phyloP scores from a whole-genome alignment of 2,113 vertebrate species.

The Monopterus albus region DNA sequence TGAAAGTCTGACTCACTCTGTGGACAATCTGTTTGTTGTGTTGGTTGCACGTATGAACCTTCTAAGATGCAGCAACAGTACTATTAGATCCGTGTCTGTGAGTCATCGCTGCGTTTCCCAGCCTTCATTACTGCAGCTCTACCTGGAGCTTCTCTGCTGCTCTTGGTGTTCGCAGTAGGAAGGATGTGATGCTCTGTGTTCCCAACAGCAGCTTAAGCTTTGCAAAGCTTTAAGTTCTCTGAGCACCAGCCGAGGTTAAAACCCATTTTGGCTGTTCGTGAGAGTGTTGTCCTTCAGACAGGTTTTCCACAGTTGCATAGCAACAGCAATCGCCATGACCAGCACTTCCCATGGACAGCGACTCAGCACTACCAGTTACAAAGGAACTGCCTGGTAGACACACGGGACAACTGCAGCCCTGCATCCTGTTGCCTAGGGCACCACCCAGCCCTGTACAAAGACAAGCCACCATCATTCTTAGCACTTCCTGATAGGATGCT shows the following conservation, averaged over 20 bases:
- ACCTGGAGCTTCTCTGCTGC: background rate
- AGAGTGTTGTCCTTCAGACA: constrained; percentile 45
- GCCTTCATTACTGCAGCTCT: constrained; percentile 25
- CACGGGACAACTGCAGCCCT: constrained; percentile 27
- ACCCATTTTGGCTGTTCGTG: constrained; percentile 36
- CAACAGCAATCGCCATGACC: constrained; percentile 45
- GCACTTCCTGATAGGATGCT: constrained; percentile 42
- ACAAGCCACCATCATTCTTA: background rate
- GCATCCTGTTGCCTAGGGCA: constrained; percentile 17
- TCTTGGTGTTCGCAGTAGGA: constrained; percentile 6
- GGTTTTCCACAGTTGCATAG: constrained; percentile 60
- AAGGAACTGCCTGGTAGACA: background rate
- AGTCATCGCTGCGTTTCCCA: constrained; percentile 60
- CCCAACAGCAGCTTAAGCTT: constrained; percentile 13
- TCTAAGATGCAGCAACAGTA: constrained; percentile 25
- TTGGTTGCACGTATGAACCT: constrained; percentile 10
- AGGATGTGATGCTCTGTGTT: background rate
- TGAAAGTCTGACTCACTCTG: constrained; percentile 48
- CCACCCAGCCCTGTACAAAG: background rate
- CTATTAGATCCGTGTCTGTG: constrained; percentile 46
- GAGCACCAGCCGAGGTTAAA: constrained; percentile 28
- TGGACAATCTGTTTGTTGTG: constrained; percentile 7
- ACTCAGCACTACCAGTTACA: background rate
- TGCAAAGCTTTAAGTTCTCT: constrained; percentile 3
- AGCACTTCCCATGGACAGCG: constrained; percentile 8